Evolutionary conservation across 2,113 vertebrate species (phyloP), one percentile per base, ranked within the genome.

Genomic region (Mystacornis crossleyi): DNA sequence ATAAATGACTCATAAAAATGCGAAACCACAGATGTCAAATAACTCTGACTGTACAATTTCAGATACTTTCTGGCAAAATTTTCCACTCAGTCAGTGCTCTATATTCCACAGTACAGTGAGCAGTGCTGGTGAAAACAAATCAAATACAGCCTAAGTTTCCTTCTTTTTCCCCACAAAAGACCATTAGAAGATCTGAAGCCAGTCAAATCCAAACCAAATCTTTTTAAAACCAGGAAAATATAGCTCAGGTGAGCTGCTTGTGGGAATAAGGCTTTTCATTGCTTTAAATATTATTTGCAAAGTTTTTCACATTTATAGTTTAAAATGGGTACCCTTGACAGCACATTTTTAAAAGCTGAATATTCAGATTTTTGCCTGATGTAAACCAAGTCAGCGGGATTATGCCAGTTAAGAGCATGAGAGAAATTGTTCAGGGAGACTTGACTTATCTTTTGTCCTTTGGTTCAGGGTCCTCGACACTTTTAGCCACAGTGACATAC

Each of bases 1-100:
- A 90, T 96, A 90, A 83, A 77, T 95, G 66, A 94, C 47, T 95
- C 85, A 94, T 54, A 85, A 86, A 91, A 81, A 90, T 86, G 33
- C 54, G 62, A 92, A 89, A 81, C 36, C 54, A 64, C 58, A 83
- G 53, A 92, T 94, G 79, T 81, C 54, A 70, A 93, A 91, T 95
- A 88, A 66, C 64, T 90, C 40, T 96, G 65, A 81, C 26, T 61
- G 20, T 80, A 82, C 43, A 55, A 29, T 70, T 34, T 88, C 40
- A 93, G 51, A 86, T 66, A 66, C 20, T 70, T 93, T 89, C 78
- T 95, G 87, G 34, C 18, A 93, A 82, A 87, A 61, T 85, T 95
- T 96, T 93, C 45, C 34, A 75, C 62, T 62, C 62, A 51, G 50
- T 66, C 45, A 53, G 24, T 79, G 34, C 42, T 91, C 42, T 26